These are phyloP conservation scores for Dryococelus australis DNA, from an alignment of 2,888 invertebrate genomes.

Conservation along the genomic window DNA sequence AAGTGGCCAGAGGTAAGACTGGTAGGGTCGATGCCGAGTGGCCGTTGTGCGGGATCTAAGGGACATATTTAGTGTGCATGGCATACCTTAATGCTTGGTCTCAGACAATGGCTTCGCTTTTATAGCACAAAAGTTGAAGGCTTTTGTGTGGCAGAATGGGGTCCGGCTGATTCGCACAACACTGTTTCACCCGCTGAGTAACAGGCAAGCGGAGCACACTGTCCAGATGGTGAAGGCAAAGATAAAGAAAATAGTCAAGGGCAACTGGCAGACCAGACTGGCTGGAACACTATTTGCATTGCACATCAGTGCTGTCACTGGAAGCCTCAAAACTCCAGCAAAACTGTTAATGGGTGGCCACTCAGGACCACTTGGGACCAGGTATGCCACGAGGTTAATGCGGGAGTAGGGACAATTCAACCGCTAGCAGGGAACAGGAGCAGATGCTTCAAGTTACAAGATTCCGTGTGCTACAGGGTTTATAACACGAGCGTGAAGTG, in stretches of 20 bases:
- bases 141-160: neutral
- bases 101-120: neutral
- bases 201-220: neutral
- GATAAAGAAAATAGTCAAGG: too few relatives aligned
- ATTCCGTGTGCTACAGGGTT: neutral
- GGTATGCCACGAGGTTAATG: neutral
- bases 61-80: neutral
- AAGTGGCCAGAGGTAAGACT: neutral
- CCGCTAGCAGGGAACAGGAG: neutral
- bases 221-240: neutral
- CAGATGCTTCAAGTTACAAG: neutral
- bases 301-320: neutral
- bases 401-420: neutral
- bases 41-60: neutral
- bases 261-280: too few relatives aligned
- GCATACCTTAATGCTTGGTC: neutral
- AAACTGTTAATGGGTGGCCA: neutral
- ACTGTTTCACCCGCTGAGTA: neutral
- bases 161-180: neutral
- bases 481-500: neutral
- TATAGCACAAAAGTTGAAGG: neutral
- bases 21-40: neutral
- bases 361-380: neutral
- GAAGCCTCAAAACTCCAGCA: neutral
- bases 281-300: neutral